Base-by-base conservation (phyloP, 2,888 invertebrate species). In the Synergus itoensis region DNA sequence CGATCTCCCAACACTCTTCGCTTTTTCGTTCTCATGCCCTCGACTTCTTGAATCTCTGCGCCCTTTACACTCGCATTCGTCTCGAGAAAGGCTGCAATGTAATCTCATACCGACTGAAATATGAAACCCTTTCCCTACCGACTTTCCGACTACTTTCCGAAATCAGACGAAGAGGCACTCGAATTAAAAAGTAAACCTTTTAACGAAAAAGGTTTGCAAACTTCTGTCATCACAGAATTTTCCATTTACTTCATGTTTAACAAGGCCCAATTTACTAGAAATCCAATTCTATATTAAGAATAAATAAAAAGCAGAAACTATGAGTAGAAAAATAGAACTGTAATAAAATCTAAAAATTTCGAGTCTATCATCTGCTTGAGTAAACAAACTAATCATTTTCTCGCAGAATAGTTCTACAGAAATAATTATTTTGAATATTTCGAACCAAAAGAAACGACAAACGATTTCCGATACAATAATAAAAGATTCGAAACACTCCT, bases 41-140 rank as follows among this genome's bases (percentile, higher is more conserved):
- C 60, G 60, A 60, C 11, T 21, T 18, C 60, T 21, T 11, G 60
- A 60, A 64, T 64, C 62, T 62, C 62, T 9, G 62, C 21, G 21
- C 62, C 8, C 60, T 60, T 45, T 60, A 18, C 18, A 18, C 60
- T 60, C 21, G n/a, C 16, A 69, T 45, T 69, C 69, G 28, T 48
- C 43, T 69, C 69, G 14, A 48, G 69, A 45, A 69, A 69, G 45
- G 12, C 57, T 3, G 11, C 45, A 67, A 43, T 45, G 67, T 67
- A 67, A 67, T 67, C 18, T 43, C 14, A 48, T 21, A 5, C 43
- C 45, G 45, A 69, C 69, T 45, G 69, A 69, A 67, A 67, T 67
- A 45, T 67, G 67, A 67, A 67, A 67, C 45, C 45, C 18, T 43
- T 43, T 65, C 41, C 48, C n/a, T 48, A 21, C 60, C 8, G 60